Conservation (phyloP, 2,113 vertebrate genomes). For the Alexandromys fortis region DNA sequence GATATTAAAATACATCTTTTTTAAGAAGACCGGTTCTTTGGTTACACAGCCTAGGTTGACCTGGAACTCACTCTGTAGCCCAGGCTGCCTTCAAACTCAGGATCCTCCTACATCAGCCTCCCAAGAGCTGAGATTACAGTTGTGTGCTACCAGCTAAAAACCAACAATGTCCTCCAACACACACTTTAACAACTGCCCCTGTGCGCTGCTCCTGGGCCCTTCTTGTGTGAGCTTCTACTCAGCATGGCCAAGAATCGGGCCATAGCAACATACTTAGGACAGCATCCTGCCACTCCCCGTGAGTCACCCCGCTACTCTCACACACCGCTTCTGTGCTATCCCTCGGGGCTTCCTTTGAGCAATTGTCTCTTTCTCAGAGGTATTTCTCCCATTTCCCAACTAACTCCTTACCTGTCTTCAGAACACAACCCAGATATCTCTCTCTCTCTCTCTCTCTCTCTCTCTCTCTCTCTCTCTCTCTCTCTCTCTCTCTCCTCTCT, state of each 20-base stretch:
- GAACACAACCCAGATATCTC: not conserved
- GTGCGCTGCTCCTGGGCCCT: not conserved
- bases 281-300: not conserved
- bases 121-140: not conserved
- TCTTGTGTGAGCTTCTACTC: constrained; percentile 3
- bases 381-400: not conserved
- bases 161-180: too few relatives aligned
- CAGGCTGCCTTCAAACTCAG: not conserved
- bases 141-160: not conserved
- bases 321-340: not conserved
- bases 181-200: not conserved
- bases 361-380: not conserved
- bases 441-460: not conserved
- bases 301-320: not conserved
- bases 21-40: not conserved
- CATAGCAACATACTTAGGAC: not conserved
- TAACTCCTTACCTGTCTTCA: not conserved
- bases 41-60: not conserved
- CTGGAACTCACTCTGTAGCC: not conserved
- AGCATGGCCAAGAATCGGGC: not conserved
- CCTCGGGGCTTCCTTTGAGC: not conserved
- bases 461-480: too few relatives aligned
- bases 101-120: not conserved
- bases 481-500: not conserved
- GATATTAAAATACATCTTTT: not conserved